phyloP scores from a whole-genome alignment of 2,888 invertebrate species.

The Trichogramma dendrolimi region DNA sequence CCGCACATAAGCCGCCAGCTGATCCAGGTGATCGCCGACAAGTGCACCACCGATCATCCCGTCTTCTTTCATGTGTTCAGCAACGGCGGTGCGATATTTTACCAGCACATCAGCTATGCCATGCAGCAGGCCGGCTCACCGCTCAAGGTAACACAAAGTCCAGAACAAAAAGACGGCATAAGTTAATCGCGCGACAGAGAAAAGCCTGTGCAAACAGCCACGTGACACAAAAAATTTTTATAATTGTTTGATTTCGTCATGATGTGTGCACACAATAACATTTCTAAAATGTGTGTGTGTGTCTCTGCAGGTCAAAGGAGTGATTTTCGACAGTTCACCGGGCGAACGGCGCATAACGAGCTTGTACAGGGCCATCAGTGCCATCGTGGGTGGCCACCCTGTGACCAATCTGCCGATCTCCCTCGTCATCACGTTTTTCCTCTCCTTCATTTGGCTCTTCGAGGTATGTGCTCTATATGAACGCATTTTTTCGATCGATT shows the following conservation, averaged over 20 bases:
- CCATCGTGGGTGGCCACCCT: constrained; percentile 60
- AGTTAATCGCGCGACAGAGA: background rate
- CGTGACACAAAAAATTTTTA: background rate
- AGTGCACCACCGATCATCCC: constrained; percentile 67
- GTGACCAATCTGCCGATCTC: constrained; percentile 59
- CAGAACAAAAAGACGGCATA: background rate
- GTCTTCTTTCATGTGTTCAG: constrained; percentile 73
- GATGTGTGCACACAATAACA: background rate
- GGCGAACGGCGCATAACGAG: constrained; percentile 60
- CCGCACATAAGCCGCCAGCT: constrained; percentile 62
- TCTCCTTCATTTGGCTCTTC: constrained; percentile 60
- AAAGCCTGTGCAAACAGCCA: background rate
- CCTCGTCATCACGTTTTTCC: constrained; percentile 56
- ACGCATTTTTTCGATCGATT: background rate
- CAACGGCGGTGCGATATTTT: constrained; percentile 71
- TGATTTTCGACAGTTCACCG: constrained; percentile 71
- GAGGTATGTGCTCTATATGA: constrained; percentile 52
- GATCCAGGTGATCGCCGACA: constrained; percentile 62
- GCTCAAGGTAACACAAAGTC: constrained; percentile 50
- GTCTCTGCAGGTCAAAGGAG: constrained; percentile 56
- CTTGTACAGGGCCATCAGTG: constrained; percentile 60
- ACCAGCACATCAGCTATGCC: constrained; percentile 64
- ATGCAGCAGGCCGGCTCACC: constrained; percentile 56
- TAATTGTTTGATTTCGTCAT: background rate
- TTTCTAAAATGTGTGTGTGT: constrained; percentile 19